Percentiles rank a stretch among this genome's conserved stretches.
Conservation (phyloP, 2,888 invertebrate species). For the Gibbula magus region DNA sequence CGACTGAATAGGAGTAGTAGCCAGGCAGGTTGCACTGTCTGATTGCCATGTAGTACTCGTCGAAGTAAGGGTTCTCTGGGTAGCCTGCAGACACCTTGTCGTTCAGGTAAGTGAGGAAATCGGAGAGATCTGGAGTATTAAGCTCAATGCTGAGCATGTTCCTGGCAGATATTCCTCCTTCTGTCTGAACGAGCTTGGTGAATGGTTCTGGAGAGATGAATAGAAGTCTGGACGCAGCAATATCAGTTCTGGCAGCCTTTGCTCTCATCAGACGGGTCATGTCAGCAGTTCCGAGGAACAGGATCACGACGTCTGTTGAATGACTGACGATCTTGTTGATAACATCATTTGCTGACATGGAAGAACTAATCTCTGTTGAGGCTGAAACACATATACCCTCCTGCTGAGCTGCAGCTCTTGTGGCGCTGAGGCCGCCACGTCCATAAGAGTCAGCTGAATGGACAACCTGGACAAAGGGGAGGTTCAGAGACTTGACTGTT, state of each 20-base stretch:
- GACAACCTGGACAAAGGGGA: slow-evolving; percentile 61
- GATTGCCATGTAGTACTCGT: slow-evolving; percentile 60
- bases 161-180: slow-evolving; percentile 38
- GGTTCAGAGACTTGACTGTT: slow-evolving; percentile 57
- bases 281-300: slow-evolving; percentile 49
- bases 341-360: slow-evolving; percentile 37
- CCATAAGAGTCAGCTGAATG: slow-evolving; percentile 61
- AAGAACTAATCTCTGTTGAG: slow-evolving; percentile 38
- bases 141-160: slow-evolving; percentile 45
- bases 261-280: slow-evolving; percentile 46
- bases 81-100: background rate
- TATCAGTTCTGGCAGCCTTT: slow-evolving; percentile 36
- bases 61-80: slow-evolving; percentile 50
- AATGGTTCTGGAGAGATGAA: slow-evolving; percentile 56
- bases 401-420: slow-evolving; percentile 49
- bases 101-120: slow-evolving; percentile 45
- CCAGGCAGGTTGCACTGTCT: slow-evolving; percentile 63
- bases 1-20: slow-evolving; percentile 25
- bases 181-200: slow-evolving; percentile 43
- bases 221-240: slow-evolving; percentile 12
- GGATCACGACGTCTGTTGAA: slow-evolving; percentile 57
- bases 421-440: slow-evolving; percentile 44
- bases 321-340: slow-evolving; percentile 40
- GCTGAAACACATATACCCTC: slow-evolving; percentile 63
- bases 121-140: slow-evolving; percentile 40